Evolutionary conservation across 1,140 invertebrate genomes (phyloP).

Genomic region (Lithobius niger): DNA sequence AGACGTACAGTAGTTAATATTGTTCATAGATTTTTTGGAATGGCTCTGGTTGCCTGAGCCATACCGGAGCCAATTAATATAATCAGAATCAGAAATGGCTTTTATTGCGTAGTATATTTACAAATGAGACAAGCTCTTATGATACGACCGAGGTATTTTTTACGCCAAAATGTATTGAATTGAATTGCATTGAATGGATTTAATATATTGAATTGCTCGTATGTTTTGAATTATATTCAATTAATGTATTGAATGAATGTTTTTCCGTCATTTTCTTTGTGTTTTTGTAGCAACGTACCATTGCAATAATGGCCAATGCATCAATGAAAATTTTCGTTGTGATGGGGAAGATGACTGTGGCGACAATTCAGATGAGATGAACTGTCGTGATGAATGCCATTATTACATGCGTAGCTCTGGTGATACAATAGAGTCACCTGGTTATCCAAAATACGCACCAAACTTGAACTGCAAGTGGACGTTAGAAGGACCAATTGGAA

Average conservation of each 20-base stretch:
- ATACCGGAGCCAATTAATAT: too few species aligned
- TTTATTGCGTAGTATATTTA: too few species aligned
- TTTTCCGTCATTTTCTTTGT: constrained; percentile 18
- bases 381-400: constrained; percentile 74
- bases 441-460: constrained; percentile 80
- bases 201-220: too few species aligned
- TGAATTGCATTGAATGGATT: too few species aligned
- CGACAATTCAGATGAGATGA: constrained; percentile 79
- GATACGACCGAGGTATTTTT: too few species aligned
- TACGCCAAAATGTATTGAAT: too few species aligned
- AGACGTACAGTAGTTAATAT: too few species aligned
- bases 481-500: constrained; percentile 85
- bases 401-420: constrained; percentile 68
- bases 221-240: not conserved
- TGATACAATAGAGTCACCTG: constrained; percentile 87
- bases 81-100: too few species aligned
- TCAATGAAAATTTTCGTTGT: constrained; percentile 76
- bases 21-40: too few species aligned
- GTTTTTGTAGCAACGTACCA: constrained; percentile 58
- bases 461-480: constrained; percentile 94
- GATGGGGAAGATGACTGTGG: constrained; percentile 88
- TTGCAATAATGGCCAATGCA: constrained; percentile 82
- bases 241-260: not conserved
- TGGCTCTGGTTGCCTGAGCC: too few species aligned
- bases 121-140: too few species aligned